Evolutionary conservation across 2,888 invertebrate species (phyloP).

Genomic region (Allophyes oxyacanthae): DNA sequence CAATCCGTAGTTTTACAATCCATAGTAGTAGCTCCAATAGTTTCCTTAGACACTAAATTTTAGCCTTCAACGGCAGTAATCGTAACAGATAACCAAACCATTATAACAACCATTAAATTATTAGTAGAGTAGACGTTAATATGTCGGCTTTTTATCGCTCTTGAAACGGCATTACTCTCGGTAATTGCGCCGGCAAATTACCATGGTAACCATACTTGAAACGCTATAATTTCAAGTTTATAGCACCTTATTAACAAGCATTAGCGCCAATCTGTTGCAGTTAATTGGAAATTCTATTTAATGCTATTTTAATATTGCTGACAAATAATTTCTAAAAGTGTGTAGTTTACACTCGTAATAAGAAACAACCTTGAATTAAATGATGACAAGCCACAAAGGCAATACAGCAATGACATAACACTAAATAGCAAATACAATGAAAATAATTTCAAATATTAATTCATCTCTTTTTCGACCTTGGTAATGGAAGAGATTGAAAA

Average conservation of each 20-base stretch:
- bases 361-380: background rate
- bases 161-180: slow-evolving; percentile 44
- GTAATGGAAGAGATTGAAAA: too few relatives aligned
- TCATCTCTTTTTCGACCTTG: too few relatives aligned
- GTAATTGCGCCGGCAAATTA: slow-evolving; percentile 44
- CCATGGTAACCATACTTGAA: slow-evolving; percentile 31
- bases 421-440: slow-evolving; percentile 7
- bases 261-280: slow-evolving; percentile 9
- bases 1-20: too few relatives aligned
- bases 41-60: slow-evolving; percentile 29
- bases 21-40: slow-evolving; percentile 17
- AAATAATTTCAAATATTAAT: background rate
- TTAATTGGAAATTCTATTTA: slow-evolving; percentile 10
- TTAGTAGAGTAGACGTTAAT: slow-evolving; percentile 34
- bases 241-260: slow-evolving; percentile 26
- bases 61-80: slow-evolving; percentile 35
- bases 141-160: slow-evolving; percentile 44
- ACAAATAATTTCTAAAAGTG: slow-evolving; percentile 4
- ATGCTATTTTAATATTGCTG: background rate
- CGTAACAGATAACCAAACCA: slow-evolving; percentile 30
- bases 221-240: slow-evolving; percentile 31
- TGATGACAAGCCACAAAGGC: slow-evolving; percentile 5
- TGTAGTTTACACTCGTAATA: background rate
- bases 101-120: slow-evolving; percentile 44
- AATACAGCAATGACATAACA: background rate